Percentiles rank a stretch among this genome's conserved stretches.
These are phyloP conservation scores for Pteromalus puparum DNA, from an alignment of 1,140 invertebrate species.

Conservation along the genomic window DNA sequence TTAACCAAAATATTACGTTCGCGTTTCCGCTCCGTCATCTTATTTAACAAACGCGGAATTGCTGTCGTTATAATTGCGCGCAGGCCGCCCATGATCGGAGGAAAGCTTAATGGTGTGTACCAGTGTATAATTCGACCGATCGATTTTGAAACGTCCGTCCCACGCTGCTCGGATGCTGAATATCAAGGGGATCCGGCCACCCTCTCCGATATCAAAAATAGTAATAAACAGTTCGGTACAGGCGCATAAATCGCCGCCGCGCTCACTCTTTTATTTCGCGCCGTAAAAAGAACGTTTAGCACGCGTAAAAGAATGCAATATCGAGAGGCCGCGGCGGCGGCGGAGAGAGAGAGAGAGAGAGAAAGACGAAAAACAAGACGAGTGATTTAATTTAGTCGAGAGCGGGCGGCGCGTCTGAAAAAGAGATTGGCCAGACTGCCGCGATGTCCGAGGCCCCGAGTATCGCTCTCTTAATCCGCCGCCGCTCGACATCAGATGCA, in stretches of 20 bases:
- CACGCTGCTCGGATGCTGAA: not conserved
- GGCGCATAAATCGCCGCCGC: not conserved
- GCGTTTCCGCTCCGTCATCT: conserved; percentile 39
- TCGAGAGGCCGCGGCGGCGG: not conserved
- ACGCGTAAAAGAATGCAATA: conserved; percentile 27
- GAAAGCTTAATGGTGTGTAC: too few relatives aligned
- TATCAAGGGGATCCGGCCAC: not conserved
- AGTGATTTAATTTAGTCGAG: conserved; percentile 40
- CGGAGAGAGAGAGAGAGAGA: not conserved
- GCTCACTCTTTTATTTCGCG: not conserved
- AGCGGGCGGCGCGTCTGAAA: conserved; percentile 18
- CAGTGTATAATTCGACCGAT: not conserved
- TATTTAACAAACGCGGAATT: conserved; percentile 44
- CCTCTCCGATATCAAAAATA: not conserved
- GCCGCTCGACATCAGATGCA: not conserved
- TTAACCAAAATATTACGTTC: conserved; percentile 44
- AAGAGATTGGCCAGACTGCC: conserved; percentile 29
- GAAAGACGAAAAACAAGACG: not conserved
- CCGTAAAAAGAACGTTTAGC: not conserved
- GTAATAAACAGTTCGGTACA: not conserved
- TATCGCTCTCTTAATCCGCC: conserved; percentile 1
- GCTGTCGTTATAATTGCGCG: not conserved
- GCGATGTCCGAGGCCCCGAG: not conserved
- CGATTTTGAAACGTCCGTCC: not conserved
- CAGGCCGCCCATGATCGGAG: not conserved